Evolutionary conservation across 2,888 invertebrate species (phyloP), one percentile per base, ranked within the genome.

Genomic region (Caenorhabditis sp.): DNA sequence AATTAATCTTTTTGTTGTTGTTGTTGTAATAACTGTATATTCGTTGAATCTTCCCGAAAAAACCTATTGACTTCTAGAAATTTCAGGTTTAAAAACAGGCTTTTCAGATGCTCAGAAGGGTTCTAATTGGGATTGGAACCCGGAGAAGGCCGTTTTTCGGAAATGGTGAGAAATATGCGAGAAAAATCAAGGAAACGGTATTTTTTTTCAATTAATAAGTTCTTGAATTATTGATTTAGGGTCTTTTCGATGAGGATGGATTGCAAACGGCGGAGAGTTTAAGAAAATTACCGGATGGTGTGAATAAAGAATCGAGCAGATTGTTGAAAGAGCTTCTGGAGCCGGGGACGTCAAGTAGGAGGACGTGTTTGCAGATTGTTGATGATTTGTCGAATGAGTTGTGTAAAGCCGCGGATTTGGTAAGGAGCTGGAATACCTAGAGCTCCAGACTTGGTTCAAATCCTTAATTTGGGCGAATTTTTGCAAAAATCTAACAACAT

Each of bases 351-450:
- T 61, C 27, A 23, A 57, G 54, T 14, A 27, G 57, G 3, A 65
- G 81, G 38, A 77, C 81, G 1, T 75, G 82, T 0, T 95, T 95
- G 5, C 90, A 93, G 88, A 92, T 97, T 70, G 97, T 99, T 88
- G 99, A 99, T 88, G 94, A 97, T 81, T 90, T 99, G 14, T 97
- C 97, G 0, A 94, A 99, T 88, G 92, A 93, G 0, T 89, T 99
- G 59, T 99, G 99, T 88, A 93, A 93, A 89, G 95, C 97, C 0
- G 99, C 97, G 0, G 99, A 99, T 89, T 90, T 99, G 88, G 90
- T 90, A 81, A 76, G 79, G n/a, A n/a, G n/a, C n/a, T n/a, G n/a
- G n/a, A n/a, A n/a, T n/a, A n/a, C n/a, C n/a, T n/a, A n/a, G n/a
- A n/a, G n/a, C n/a, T n/a, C n/a, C n/a, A n/a, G n/a, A n/a, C n/a